Conservation (phyloP, 2,888 invertebrate genomes). For the Calephelis perditalis region DNA sequence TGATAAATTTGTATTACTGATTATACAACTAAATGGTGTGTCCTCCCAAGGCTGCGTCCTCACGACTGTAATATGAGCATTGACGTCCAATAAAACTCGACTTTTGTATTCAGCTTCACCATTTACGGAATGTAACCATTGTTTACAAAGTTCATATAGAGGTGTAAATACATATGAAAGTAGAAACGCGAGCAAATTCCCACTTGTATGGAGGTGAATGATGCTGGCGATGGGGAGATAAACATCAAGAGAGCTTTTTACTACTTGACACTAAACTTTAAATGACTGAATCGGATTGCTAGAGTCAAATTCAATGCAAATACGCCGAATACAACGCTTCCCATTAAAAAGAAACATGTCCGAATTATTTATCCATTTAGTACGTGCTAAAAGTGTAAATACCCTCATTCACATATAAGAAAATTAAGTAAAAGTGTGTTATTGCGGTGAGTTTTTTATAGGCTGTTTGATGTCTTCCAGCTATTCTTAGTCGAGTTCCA, state of each 20-base stretch:
- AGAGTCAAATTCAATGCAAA: constrained; percentile 35
- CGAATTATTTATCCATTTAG: constrained; percentile 13
- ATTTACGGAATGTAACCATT: constrained; percentile 36
- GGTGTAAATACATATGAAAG: constrained; percentile 34
- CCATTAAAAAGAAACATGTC: constrained; percentile 15
- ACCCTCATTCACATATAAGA: constrained; percentile 14
- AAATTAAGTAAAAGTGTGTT: constrained; percentile 22
- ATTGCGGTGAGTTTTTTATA: constrained; percentile 32
- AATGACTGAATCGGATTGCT: constrained; percentile 27
- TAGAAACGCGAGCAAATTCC: constrained; percentile 36
- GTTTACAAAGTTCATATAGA: constrained; percentile 37
- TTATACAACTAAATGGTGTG: constrained; percentile 21
- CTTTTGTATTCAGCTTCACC: constrained; percentile 35
- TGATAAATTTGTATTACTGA: constrained; percentile 25
- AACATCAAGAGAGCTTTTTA: constrained; percentile 34
- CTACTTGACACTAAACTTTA: constrained; percentile 29
- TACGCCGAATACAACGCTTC: constrained; percentile 18
- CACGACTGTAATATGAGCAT: constrained; percentile 29
- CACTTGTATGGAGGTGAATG: constrained; percentile 35
- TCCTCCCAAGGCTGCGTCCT: constrained; percentile 27
- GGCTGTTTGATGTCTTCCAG: constrained; percentile 41
- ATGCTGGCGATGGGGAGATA: constrained; percentile 29
- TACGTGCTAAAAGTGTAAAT: constrained; percentile 13
- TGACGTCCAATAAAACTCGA: constrained; percentile 31
- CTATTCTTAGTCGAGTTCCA: constrained; percentile 42